Percentiles rank a stretch among this genome's conserved stretches.
Conservation (phyloP, 2,888 invertebrate species). For the Pycnomerus fuliginosus region DNA sequence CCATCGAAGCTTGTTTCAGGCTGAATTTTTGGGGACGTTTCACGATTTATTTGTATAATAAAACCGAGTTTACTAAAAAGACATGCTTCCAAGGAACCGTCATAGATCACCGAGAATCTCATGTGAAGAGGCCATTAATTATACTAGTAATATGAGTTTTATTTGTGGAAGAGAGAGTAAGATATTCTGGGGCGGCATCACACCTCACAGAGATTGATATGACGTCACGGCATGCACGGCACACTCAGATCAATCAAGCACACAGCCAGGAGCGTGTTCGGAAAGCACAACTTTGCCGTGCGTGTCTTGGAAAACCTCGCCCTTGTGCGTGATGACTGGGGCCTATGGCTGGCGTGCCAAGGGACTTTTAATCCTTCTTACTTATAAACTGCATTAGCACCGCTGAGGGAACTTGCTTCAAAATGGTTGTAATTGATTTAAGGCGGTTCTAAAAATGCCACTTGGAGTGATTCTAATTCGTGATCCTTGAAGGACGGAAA, state of each 20-base stretch:
- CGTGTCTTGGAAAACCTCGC: constrained; percentile 13
- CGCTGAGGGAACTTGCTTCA: constrained; percentile 9
- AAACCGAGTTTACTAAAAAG: constrained; percentile 33
- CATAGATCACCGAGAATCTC: constrained; percentile 40
- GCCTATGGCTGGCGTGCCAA: constrained; percentile 13
- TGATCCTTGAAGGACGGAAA: too few relatives aligned
- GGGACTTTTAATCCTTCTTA: constrained; percentile 24
- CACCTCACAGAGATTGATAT: constrained; percentile 41
- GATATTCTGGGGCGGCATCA: constrained; percentile 37
- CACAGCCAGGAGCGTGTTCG: constrained; percentile 29
- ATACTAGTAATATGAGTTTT: constrained; percentile 42
- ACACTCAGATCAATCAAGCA: constrained; percentile 40
- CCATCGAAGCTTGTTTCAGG: too few relatives aligned
- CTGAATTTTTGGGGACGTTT: too few relatives aligned
- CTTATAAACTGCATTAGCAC: constrained; percentile 19
- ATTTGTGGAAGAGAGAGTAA: constrained; percentile 38
- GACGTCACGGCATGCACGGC: constrained; percentile 41
- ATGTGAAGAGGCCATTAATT: constrained; percentile 44
- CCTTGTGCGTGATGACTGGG: constrained; percentile 14
- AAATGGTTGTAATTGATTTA: constrained; percentile 25
- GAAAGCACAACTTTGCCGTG: constrained; percentile 16
- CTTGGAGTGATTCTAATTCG: too few relatives aligned
- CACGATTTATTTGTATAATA: constrained; percentile 33
- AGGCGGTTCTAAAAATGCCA: too few relatives aligned
- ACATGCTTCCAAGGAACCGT: constrained; percentile 18